These are phyloP conservation scores for Electrona antarctica DNA, from an alignment of 2,113 vertebrate species.

Conservation along the genomic window DNA sequence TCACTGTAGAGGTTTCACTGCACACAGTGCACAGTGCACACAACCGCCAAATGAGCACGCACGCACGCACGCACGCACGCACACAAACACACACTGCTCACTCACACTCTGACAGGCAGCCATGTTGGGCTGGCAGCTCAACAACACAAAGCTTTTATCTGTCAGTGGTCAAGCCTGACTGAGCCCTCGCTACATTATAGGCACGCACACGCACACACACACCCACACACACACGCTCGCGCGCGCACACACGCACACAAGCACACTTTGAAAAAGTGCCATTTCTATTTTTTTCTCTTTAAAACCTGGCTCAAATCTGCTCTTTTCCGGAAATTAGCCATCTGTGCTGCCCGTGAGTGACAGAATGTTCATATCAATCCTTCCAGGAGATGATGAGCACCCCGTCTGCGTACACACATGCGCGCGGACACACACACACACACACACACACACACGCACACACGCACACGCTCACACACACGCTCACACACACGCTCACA, in stretches of 20 bases:
- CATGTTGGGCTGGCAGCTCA: constrained; percentile 79
- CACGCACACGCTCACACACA: constrained; percentile 38
- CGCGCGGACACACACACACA: constrained; percentile 40
- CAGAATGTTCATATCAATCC: constrained; percentile 83
- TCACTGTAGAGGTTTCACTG: constrained; percentile 68
- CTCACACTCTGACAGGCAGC: constrained; percentile 77
- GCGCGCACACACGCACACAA: constrained; percentile 40
- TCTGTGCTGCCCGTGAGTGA: constrained; percentile 81
- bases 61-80: constrained; percentile 7
- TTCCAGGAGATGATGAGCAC: constrained; percentile 79
- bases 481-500: constrained; percentile 8
- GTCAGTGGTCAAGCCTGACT: constrained; percentile 81
- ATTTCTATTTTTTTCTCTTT: constrained; percentile 76
- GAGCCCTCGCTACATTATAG: constrained; percentile 76
- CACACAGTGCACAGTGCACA: neutral
- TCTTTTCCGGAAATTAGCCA: constrained; percentile 82
- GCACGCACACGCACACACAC: constrained; percentile 38
- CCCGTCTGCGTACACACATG: constrained; percentile 72
- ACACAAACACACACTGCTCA: constrained; percentile 63
- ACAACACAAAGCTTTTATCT: constrained; percentile 82
- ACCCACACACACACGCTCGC: constrained; percentile 6
- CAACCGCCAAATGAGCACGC: neutral
- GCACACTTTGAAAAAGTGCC: constrained; percentile 74
- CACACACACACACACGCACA: constrained; percentile 17
- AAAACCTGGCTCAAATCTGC: constrained; percentile 80